These are phyloP conservation scores for Nomada goodeniana DNA, from an alignment of 2,888 invertebrate genomes.

Conservation along the genomic window DNA sequence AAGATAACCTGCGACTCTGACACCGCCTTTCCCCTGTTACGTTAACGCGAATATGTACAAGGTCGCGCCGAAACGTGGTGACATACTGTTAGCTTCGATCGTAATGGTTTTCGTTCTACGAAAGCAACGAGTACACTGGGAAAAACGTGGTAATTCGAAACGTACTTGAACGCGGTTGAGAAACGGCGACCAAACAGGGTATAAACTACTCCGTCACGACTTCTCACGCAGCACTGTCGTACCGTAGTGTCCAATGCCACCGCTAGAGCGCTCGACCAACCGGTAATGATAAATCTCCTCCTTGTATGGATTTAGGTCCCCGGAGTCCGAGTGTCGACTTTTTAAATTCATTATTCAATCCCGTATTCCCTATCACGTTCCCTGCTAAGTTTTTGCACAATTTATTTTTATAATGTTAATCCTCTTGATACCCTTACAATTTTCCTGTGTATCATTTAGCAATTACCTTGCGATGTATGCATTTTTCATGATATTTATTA, in stretches of 20 bases:
- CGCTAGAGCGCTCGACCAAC: slow-evolving; percentile 73
- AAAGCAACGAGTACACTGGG: slow-evolving; percentile 1
- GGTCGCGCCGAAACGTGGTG: slow-evolving; percentile 5
- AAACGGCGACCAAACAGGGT: slow-evolving; percentile 50
- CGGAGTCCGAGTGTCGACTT: slow-evolving; percentile 13
- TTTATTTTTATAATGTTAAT: too few species aligned
- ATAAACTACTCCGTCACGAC: slow-evolving; percentile 60
- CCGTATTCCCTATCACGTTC: too few species aligned
- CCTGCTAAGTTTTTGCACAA: too few species aligned
- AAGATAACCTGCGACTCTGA: slow-evolving; percentile 45
- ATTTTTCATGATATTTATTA: too few species aligned
- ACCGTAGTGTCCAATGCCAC: slow-evolving; percentile 68
- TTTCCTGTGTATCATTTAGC: too few species aligned
- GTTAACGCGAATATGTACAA: slow-evolving; percentile 43
- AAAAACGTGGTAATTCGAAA: slow-evolving; percentile 24
- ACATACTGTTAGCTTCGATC: slow-evolving; percentile 35
- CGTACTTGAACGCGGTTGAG: slow-evolving; percentile 31
- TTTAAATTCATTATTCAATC: slow-evolving; percentile 6
- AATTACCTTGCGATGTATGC: too few species aligned
- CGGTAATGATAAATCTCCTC: slow-evolving; percentile 59
- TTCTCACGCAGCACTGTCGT: slow-evolving; percentile 58
- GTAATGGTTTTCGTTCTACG: neutral
- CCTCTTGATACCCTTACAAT: too few species aligned
- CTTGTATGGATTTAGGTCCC: slow-evolving; percentile 58
- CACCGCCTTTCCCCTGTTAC: slow-evolving; percentile 39